Conservation (phyloP, 2,797 vertebrate species). For the Pipistrellus nathusii region DNA sequence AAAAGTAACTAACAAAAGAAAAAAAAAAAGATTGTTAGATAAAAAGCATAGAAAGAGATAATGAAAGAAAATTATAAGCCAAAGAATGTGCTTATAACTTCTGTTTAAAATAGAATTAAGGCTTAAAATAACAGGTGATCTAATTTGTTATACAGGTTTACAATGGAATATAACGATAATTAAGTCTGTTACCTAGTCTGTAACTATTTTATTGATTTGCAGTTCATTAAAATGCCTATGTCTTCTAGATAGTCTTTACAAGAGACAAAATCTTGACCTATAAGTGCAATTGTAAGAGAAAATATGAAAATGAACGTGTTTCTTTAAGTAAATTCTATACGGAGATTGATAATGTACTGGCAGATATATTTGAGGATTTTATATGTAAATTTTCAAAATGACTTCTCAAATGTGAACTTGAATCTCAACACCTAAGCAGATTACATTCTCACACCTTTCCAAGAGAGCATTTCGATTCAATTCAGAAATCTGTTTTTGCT, state of each 20-base stretch:
- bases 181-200: background rate
- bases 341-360: conserved; percentile 31
- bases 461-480: conserved; percentile 43
- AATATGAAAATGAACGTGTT: conserved; percentile 20
- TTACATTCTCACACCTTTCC: conserved; percentile 50
- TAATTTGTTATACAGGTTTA: background rate
- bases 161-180: conserved; percentile 44
- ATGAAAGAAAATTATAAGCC: background rate
- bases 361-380: conserved; percentile 66
- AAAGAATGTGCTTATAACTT: background rate
- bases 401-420: conserved; percentile 37
- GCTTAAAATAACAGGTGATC: background rate
- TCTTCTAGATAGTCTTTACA: background rate
- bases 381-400: conserved; percentile 67
- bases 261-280: background rate
- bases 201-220: conserved; percentile 27
- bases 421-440: conserved; percentile 57
- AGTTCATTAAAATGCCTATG: conserved; percentile 6
- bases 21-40: background rate
- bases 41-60: background rate
- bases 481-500: conserved; percentile 30
- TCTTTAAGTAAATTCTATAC: conserved; percentile 44
- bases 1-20: background rate
- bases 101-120: conserved; percentile 15
- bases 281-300: background rate